These are phyloP conservation scores for Zaprionus vittiger DNA, from an alignment of 1,140 invertebrate genomes.

Conservation along the genomic window DNA sequence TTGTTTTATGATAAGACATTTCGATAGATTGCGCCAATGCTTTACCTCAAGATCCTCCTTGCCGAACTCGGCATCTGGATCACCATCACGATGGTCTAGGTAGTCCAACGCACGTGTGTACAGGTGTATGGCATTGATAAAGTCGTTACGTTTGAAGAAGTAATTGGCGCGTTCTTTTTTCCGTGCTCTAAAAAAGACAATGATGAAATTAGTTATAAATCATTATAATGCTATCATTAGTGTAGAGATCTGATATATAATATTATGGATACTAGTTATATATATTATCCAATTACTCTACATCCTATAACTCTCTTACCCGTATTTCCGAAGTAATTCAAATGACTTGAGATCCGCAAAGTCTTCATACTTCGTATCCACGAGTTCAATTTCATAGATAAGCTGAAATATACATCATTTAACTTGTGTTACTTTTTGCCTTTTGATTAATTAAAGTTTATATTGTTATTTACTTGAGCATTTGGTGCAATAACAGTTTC, in stretches of 20 bases:
- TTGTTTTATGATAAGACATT: neutral
- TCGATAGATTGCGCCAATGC: neutral
- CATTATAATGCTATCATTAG: neutral
- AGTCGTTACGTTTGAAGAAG: constrained; percentile 93
- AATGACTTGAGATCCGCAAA: constrained; percentile 87
- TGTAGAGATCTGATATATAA: neutral
- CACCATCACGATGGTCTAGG: constrained; percentile 89
- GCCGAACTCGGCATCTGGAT: constrained; percentile 78
- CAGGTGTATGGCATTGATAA: constrained; percentile 91
- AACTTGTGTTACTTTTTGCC: neutral
- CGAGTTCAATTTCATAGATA: constrained; percentile 87
- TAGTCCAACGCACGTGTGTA: constrained; percentile 93
- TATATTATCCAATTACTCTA: too few species aligned
- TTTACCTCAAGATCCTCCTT: constrained; percentile 77
- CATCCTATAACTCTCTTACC: constrained; percentile 85
- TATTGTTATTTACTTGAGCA: constrained; percentile 82
- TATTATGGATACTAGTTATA: neutral
- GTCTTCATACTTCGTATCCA: constrained; percentile 87
- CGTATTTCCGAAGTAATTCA: constrained; percentile 87
- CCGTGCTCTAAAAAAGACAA: constrained; percentile 86
- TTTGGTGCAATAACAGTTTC: constrained; percentile 86
- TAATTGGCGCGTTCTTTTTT: constrained; percentile 95
- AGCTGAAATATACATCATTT: constrained; percentile 42
- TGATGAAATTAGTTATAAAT: neutral
- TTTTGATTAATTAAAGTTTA: neutral